Evolutionary conservation across 2,113 vertebrate genomes (phyloP).

Genomic region (Dasyornis broadbenti): DNA sequence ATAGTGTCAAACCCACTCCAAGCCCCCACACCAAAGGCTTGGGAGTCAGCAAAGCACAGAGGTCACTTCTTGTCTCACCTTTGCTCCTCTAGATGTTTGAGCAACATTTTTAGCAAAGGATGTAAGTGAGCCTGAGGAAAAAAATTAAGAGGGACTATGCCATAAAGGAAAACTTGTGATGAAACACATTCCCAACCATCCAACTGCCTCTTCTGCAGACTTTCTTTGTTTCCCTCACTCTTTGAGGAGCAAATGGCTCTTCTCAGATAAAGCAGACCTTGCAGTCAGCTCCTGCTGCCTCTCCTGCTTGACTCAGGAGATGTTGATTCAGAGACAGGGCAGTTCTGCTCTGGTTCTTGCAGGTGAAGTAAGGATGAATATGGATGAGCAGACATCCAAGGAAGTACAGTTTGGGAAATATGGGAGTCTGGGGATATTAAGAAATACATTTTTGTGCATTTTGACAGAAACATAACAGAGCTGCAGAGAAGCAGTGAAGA

Average conservation of each 20-base stretch:
- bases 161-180: neutral
- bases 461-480: neutral
- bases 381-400: neutral
- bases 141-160: neutral
- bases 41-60: neutral
- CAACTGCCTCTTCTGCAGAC: neutral
- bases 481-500: neutral
- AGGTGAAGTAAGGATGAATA: constrained; percentile 34
- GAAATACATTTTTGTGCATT: constrained; percentile 22
- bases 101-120: neutral
- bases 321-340: neutral
- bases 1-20: neutral
- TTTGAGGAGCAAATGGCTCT: neutral
- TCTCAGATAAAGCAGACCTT: neutral
- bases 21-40: neutral
- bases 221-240: neutral
- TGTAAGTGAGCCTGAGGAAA: neutral
- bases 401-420: neutral
- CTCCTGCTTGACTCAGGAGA: neutral
- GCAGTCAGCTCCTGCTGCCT: neutral
- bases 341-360: neutral
- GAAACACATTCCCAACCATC: neutral
- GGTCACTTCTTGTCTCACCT: neutral
- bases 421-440: constrained; percentile 29
- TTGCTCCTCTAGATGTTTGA: neutral